Base-by-base conservation (phyloP, 1,140 invertebrate species). In the Pogonus chalceus region DNA sequence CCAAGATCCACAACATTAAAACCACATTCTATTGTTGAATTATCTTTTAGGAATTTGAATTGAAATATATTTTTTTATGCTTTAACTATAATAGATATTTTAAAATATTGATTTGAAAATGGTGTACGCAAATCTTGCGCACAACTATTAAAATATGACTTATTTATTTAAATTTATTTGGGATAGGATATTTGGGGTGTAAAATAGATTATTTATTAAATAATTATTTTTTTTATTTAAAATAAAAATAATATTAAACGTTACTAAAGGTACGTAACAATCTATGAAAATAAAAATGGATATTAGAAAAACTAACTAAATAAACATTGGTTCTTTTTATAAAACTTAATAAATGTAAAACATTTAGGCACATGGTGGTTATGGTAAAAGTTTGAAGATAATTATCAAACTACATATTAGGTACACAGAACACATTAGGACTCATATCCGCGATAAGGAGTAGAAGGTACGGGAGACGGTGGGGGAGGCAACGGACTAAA, bases 401-500 rank as follows among this genome's bases (percentile, higher is more conserved):
- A 16, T 9, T 12, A 43, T 9, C 18, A 43, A 12, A 43, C 47
- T 22, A 23, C 23, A 14, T 46, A 46, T 35, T 10, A 9, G 18
- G 18, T 12, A 43, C 9, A 12, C n/a, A 14, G 20, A 54, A 48
- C 47, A 7, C 23, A 20, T 23, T 31, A 67, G 4, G 65, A 67
- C 58, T 68, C 64, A 24, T 67, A 69, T 23, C 61, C 60, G 2
- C 69, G 66, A 58, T 67, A 69, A 18, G 74, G 78, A 60, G 37
- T 3, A 9, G 67, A 80, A 64, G 81, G 78, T 49, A 81, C 84
- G 53, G 82, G 85, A 60, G 80, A 88, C 35, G 84, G 84, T 20
- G 75, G 88, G 61, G 79, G 88, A 59, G 77, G 87, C 62, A 78
- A 69, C 56, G 76, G 87, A 68, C 76, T 87, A 69, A 82, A 88